Evolutionary conservation across 2,113 vertebrate genomes (phyloP), one percentile per base, ranked within the genome.

Genomic region (Oryzias curvinotus): DNA sequence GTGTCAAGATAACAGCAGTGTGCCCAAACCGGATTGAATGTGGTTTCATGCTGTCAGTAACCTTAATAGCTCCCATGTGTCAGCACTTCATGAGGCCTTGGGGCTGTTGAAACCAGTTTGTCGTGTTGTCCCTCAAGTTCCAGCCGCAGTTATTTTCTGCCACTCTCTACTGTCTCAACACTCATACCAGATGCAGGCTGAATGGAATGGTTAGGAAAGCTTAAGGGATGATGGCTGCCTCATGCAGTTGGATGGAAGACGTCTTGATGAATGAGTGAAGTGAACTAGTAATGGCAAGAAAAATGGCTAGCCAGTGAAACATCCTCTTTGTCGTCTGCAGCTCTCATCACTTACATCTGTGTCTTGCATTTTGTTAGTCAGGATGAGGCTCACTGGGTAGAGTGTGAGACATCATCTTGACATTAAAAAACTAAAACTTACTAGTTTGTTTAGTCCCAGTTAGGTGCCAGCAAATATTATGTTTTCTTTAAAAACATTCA

Each of bases 141-240:
- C 82, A 87, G 74, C 72, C 60, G 75, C 44, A 70, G 68, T 78
- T 91, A 89, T 89, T 88, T 90, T 88, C 72, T 90, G 79, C 81
- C 57, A 68, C 70, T 75, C 83, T 85, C 73, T 71, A 81, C 83
- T 80, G 87, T 87, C 78, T 87, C 75, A 73, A 65, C 65, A 83
- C 75, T 76, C 69, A 81, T 46, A 78, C 52, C 74, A 68, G 62
- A 82, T 55, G 71, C 74, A 25, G 48, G 21, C 52, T 62, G 65
- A 63, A 70, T 56, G 62, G 71, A 68, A 64, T 28, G 46, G 69
- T 57, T 65, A 23, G 50, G 55, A 48, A 15, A 60, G 63, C 15
- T 57, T 76, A 70, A 82, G 57, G 67, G 62, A 78, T 75, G 68
- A 51, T 59, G 66, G 75, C 68, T 59, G 61, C 83, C 73, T 7